Evolutionary conservation across 1,140 invertebrate genomes (phyloP), one percentile per base, ranked within the genome.

Genomic region (Panagrolaimus sp.): DNA sequence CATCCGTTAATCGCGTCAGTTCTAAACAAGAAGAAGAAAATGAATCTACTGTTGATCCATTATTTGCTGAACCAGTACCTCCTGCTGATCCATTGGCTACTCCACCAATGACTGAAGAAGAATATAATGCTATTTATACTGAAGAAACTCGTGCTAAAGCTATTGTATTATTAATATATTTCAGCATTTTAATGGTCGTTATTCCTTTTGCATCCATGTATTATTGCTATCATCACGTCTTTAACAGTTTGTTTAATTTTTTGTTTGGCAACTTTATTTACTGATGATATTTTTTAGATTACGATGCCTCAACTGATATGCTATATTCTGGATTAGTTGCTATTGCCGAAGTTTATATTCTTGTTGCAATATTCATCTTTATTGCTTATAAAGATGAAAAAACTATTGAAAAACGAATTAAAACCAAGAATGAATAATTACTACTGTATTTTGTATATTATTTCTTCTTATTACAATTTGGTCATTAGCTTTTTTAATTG

Each of bases 331-430:
- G 74, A 9, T 44, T 76, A 42, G 42, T 74, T 20, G 74, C 62
- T 7, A 57, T 68, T 20, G 48, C 45, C n/a, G 16, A 43, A 9
- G 74, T 76, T 46, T 69, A 65, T 47, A 9, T 73, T 43, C 72
- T 76, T 38, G 43, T 78, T 48, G 72, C 62, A 13, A 14, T 70
- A 13, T 76, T 78, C 74, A 67, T 77, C 38, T 78, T 65, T 64
- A 66, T 63, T 44, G 74, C 74, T 11, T 78, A 74, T 42, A 16
- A 45, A 23, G 74, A 75, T 14, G 74, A 78, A 43, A 13, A 70
- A 44, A 14, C 23, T 45, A 25, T 70, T 20, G 69, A 70, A 44
- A 38, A 38, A 38, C 31, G 31, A 38, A 38, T 38, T 7, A 38
- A 38, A 38, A 38, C 31, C 2, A 38, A 38, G 7, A 38, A 38